A percentile compares a stretch with the other conserved stretches of the same genome.
Evolutionary conservation across 2,888 invertebrate genomes (phyloP).

Genomic region (Drosophila parthenogenetica): DNA sequence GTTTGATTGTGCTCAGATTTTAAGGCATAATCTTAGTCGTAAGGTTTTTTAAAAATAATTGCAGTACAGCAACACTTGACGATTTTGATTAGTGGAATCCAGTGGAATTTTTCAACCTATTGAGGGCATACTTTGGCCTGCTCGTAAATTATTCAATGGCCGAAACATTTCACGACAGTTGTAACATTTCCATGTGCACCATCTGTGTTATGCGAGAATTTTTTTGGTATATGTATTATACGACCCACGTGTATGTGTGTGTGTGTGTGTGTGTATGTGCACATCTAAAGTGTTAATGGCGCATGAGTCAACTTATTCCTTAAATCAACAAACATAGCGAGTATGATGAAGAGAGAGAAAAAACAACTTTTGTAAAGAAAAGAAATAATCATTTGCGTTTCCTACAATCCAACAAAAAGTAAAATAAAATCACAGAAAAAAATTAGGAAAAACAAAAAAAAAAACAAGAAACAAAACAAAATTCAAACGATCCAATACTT

Average conservation of each 20-base stretch:
- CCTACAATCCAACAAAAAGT: constrained; percentile 50
- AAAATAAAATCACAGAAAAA: constrained; percentile 50
- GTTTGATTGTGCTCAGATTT: too few relatives aligned
- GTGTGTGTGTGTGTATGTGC: constrained; percentile 44
- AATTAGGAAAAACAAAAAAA: too few relatives aligned
- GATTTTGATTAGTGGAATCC: constrained; percentile 2
- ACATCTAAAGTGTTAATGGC: constrained; percentile 72
- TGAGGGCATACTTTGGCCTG: constrained; percentile 16
- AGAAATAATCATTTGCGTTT: constrained; percentile 67
- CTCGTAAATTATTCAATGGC: constrained; percentile 27
- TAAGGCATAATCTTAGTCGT: too few relatives aligned
- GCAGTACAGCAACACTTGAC: not conserved
- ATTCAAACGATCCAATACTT: not conserved
- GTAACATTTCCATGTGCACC: constrained; percentile 54
- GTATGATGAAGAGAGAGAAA: constrained; percentile 22
- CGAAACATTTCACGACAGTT: constrained; percentile 48
- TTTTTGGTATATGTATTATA: constrained; percentile 36
- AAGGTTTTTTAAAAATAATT: not conserved
- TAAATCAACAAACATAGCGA: constrained; percentile 69
- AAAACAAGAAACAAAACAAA: not conserved
- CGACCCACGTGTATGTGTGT: constrained; percentile 41
- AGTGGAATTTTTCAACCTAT: not conserved
- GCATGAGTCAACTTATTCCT: constrained; percentile 74
- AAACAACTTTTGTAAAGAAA: constrained; percentile 36
- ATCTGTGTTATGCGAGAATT: constrained; percentile 40